Base-by-base conservation (phyloP, 2,797 vertebrate species). In the Podarcis lilfordi region DNA sequence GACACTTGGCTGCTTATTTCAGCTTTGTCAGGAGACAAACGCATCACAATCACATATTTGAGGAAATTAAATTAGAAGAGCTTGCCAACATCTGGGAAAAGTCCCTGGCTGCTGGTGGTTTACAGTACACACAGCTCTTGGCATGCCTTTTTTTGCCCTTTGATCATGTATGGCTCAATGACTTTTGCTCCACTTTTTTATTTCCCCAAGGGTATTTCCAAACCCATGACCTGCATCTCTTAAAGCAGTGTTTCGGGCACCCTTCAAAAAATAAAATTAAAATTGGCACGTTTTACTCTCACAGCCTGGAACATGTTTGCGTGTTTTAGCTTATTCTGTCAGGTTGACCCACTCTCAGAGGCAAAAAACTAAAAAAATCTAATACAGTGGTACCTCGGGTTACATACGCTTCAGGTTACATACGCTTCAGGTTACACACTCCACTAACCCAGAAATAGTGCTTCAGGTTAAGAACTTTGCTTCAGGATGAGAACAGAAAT, bases 201-300 rank as follows among this genome's bases (percentile, higher is more conserved):
- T 43, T 43, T 43, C 76, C 77, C 8, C 35, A 43, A 82, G 40
- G 71, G 84, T 71, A 72, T 83, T 91, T 86, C 89, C 83, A 72
- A 74, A 75, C 86, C 86, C 59, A 6, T 83, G 61, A 50, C 61
- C 74, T 27, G 69, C 76, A 69, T 79, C 61, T 86, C 75, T 21
- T 21, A 45, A 32, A 9, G 29, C 40, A 68, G 61, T 32, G 5
- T 43, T 86, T 35, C n/a, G 15, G 15, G 8, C 15, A 17, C 17
- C 6, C 35, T 37, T 37, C 6, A 74, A 37, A 74, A 35, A 72
- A 17, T 17, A 35, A 35, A 35, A 71, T 17, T 72, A 71, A 71
- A 71, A 71, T 32, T 13, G 19, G 77, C 45, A 21, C 35, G 29
- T 25, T 61, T 84, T 37, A 35, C n/a, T 37, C 23, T 37, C 19